Evolutionary conservation across 2,888 invertebrate genomes (phyloP), one percentile per base, ranked within the genome.

Genomic region (Noctuana brunneofusca): DNA sequence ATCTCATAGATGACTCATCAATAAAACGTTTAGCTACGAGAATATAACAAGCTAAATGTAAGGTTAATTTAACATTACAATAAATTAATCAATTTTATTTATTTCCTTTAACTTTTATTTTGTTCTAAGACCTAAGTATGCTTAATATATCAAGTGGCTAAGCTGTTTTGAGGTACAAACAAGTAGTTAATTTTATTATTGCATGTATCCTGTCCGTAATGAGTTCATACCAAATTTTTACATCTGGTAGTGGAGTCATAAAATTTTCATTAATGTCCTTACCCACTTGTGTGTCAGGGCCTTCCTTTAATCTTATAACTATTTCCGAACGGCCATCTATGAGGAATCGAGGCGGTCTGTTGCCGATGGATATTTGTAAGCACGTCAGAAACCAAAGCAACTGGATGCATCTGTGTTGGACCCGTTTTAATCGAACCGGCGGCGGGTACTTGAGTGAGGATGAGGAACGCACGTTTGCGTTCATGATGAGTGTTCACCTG

Each of bases 271-370:
- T 18, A 14, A 54, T 30, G 16, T 68, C 87, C 96, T 93, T 87
- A 96, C 97, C 97, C 69, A 96, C 93, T 70, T 96, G 95, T 46
- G 97, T 97, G 74, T 96, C 97, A 58, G 94, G 92, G 56, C 97
- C 97, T 92, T 98, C 98, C 85, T 96, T 97, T 77, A 97, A 91
- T 80, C 97, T 93, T 75, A 98, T 93, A 68, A 98, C 97, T 75
- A 98, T 97, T 92, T 98, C 97, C 69, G 96, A 96, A 85, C 97
- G 96, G 65, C 96, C 96, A 77, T 97, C 96, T 80, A 96, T 96
- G 64, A 97, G 92, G 85, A 97, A 97, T 67, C 96, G 93, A n/a
- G 97, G 97, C 50, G 97, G 96, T 74, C 94, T 94, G 92, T 97
- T 97, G 66, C 93, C 93, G 8, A 74, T 69, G 1, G 75, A 82